These are phyloP conservation scores for Pachyrhynchus sulphureomaculatus DNA, from an alignment of 1,140 invertebrate genomes.

Conservation along the genomic window DNA sequence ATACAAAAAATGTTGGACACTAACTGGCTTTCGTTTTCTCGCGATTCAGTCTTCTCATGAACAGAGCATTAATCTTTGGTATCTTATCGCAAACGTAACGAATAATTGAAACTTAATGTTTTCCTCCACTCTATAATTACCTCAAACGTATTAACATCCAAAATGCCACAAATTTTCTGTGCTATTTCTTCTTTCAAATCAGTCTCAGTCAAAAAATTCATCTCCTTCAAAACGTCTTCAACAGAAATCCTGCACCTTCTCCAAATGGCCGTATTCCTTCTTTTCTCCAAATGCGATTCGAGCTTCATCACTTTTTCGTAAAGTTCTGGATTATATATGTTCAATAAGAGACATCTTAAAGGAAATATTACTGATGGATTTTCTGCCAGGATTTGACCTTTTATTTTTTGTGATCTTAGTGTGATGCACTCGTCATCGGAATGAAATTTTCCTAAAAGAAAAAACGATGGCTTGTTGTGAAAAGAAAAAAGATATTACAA, in stretches of 20 bases:
- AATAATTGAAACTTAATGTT: too few species aligned
- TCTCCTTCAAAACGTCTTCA: constrained; percentile 12
- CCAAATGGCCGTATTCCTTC: constrained; percentile 62
- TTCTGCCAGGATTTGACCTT: constrained; percentile 22
- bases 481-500: too few species aligned
- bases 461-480: too few species aligned
- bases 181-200: constrained; percentile 63
- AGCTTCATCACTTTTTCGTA: constrained; percentile 65
- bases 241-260: constrained; percentile 51
- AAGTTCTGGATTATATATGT: constrained; percentile 60
- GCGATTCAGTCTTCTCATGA: too few species aligned
- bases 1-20: too few species aligned
- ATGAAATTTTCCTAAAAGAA: constrained; percentile 51
- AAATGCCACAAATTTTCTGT: constrained; percentile 64
- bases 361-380: constrained; percentile 58
- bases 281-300: constrained; percentile 68
- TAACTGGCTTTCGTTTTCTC: too few species aligned
- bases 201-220: constrained; percentile 54
- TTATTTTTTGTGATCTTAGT: constrained; percentile 67
- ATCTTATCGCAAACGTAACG: too few species aligned
- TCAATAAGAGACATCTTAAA: constrained; percentile 65
- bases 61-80: too few species aligned
- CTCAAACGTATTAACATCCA: constrained; percentile 69
- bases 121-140: too few species aligned
- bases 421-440: constrained; percentile 53